Percentiles rank a stretch among this genome's conserved stretches.
These are phyloP conservation scores for Chloromyia formosa DNA, from an alignment of 2,888 invertebrate species.

Conservation along the genomic window DNA sequence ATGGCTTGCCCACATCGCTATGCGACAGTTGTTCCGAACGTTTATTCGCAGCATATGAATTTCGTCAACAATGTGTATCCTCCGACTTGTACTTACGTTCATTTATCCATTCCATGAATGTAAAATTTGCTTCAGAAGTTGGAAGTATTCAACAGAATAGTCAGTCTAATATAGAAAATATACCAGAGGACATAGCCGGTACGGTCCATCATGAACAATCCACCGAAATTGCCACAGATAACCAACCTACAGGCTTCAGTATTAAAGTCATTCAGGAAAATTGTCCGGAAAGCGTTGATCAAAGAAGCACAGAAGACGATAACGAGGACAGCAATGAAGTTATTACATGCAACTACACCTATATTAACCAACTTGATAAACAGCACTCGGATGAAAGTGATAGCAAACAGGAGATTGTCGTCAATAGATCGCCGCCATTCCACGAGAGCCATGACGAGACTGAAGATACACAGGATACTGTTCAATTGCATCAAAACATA, in stretches of 20 bases:
- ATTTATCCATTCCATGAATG: conserved; percentile 45
- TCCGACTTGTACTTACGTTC: conserved; percentile 46
- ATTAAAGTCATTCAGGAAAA: not conserved
- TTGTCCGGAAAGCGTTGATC: not conserved
- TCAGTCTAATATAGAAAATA: not conserved
- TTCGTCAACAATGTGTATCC: conserved; percentile 47
- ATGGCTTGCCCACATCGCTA: conserved; percentile 49
- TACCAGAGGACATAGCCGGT: not conserved
- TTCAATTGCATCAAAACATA: not conserved
- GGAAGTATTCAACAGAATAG: conserved; percentile 9
- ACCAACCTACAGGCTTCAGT: not conserved
- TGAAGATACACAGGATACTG: not conserved
- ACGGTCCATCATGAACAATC: too few species aligned
- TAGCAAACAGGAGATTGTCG: not conserved
- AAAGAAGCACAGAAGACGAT: not conserved
- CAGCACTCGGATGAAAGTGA: not conserved
- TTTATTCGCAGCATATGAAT: conserved; percentile 48
- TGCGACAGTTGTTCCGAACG: conserved; percentile 48
- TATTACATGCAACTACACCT: not conserved
- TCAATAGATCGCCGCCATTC: not conserved
- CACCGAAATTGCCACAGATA: not conserved
- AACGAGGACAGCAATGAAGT: not conserved
- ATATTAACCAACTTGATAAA: not conserved
- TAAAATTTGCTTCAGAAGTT: conserved; percentile 34
- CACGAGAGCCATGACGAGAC: not conserved